A percentile compares a stretch with the other conserved stretches of the same genome.
Evolutionary conservation across 1,140 invertebrate genomes (phyloP).

Genomic region (Chironomus striatipennis): DNA sequence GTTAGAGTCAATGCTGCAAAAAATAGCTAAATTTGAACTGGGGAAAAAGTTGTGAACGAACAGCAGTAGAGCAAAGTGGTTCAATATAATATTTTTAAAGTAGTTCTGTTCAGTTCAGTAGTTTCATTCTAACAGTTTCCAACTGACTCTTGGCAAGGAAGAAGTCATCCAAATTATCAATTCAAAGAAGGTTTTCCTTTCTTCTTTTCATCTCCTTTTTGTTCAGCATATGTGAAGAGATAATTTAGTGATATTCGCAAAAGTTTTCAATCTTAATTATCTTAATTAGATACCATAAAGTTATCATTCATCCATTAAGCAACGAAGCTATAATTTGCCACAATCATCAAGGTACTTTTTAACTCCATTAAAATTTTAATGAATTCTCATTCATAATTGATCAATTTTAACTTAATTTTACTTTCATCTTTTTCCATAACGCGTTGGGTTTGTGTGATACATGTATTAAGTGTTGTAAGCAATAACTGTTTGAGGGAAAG

Average conservation of each 20-base stretch:
- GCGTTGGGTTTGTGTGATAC: no score
- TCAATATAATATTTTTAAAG: neutral
- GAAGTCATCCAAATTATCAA: no score
- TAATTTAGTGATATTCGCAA: no score
- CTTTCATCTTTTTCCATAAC: no score
- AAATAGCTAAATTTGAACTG: neutral
- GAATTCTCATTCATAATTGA: conserved; percentile 8
- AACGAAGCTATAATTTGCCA: neutral
- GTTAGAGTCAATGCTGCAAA: neutral
- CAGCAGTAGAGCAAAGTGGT: neutral
- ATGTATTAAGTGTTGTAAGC: no score
- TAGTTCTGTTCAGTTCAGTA: neutral
- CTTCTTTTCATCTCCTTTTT: no score
- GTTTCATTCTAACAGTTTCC: neutral
- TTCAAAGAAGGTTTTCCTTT: no score
- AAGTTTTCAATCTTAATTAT: no score
- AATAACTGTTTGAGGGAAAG: no score
- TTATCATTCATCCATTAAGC: neutral
- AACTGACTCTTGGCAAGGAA: neutral
- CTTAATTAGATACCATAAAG: no score
- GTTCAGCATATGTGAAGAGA: no score
- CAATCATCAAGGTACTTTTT: neutral
- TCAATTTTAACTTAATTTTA: neutral
- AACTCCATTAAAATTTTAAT: neutral
- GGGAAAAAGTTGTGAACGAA: neutral